A percentile compares a stretch with the other conserved stretches of the same genome.
phyloP scores from a whole-genome alignment of 1,140 invertebrate genomes.

The Stegodyphus dumicola region DNA sequence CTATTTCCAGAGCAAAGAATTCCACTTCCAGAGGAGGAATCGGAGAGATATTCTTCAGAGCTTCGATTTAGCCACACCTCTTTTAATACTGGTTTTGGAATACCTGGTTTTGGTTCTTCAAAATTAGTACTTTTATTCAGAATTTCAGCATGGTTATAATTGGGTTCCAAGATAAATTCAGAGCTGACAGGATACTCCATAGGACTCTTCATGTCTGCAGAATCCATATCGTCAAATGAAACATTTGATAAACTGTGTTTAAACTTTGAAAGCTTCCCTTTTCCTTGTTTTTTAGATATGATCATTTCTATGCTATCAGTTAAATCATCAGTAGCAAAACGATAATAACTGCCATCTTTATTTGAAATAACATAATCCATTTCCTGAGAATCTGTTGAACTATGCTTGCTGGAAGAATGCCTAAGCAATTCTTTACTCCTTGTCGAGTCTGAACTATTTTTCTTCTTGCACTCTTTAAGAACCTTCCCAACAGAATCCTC shows the following conservation, averaged over 20 bases:
- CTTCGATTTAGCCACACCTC: constrained; percentile 13
- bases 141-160: neutral
- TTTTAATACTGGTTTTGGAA: neutral
- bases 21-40: constrained; percentile 51
- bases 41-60: constrained; percentile 32
- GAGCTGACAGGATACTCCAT: constrained; percentile 17
- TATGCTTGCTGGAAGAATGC: constrained; percentile 26
- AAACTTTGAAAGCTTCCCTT: constrained; percentile 34
- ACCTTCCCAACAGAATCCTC: constrained; percentile 67
- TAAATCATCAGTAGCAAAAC: constrained; percentile 56
- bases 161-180: constrained; percentile 1
- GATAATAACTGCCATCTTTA: constrained; percentile 56
- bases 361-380: constrained; percentile 52
- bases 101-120: neutral
- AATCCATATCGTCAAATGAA: constrained; percentile 42
- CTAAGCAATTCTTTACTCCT: constrained; percentile 27
- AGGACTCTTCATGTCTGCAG: constrained; percentile 22
- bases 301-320: constrained; percentile 60
- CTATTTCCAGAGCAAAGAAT: constrained; percentile 42
- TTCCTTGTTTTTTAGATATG: constrained; percentile 58
- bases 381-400: constrained; percentile 52
- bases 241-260: constrained; percentile 48
- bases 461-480: constrained; percentile 64
- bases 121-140: neutral
- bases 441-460: constrained; percentile 32